phyloP scores from a whole-genome alignment of 2,113 vertebrate genomes.

The Stigmatopora nigra region DNA sequence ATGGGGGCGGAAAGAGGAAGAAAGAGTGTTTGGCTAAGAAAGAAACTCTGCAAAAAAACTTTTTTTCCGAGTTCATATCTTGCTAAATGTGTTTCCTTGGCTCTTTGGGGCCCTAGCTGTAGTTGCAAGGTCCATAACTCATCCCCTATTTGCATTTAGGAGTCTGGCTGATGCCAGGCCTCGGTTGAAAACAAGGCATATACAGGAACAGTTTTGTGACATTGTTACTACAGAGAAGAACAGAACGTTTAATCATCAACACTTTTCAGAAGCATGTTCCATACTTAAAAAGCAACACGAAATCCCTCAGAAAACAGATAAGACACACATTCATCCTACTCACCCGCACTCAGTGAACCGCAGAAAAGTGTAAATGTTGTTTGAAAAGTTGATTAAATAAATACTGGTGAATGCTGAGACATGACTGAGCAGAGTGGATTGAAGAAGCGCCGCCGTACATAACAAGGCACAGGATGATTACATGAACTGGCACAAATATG shows the following conservation, averaged over 20 bases:
- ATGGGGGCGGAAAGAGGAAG: slow-evolving; percentile 24
- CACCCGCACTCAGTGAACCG: too few species aligned
- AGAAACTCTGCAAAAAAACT: slow-evolving; percentile 51
- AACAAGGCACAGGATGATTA: not conserved
- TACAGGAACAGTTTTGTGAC: too few species aligned
- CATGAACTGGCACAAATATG: not conserved
- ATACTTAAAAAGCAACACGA: too few species aligned
- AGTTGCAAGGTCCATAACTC: slow-evolving; percentile 36
- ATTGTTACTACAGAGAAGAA: too few species aligned
- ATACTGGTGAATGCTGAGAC: too few species aligned
- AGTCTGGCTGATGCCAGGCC: slow-evolving; percentile 19
- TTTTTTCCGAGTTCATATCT: slow-evolving; percentile 42
- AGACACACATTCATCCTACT: too few species aligned
- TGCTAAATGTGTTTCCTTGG: slow-evolving; percentile 34
- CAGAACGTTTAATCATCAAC: not conserved
- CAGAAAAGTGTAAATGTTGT: too few species aligned
- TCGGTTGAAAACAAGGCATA: slow-evolving; percentile 16
- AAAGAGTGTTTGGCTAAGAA: slow-evolving; percentile 26
- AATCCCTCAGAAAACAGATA: too few species aligned
- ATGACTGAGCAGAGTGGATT: too few species aligned
- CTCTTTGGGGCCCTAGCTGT: slow-evolving; percentile 28
- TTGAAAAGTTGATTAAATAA: too few species aligned
- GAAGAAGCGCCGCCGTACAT: too few species aligned
- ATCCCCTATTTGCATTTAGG: slow-evolving; percentile 36
- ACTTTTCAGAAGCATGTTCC: not conserved